These are phyloP conservation scores for Condylostylus longicornis DNA, from an alignment of 1,140 invertebrate species.

Conservation along the genomic window DNA sequence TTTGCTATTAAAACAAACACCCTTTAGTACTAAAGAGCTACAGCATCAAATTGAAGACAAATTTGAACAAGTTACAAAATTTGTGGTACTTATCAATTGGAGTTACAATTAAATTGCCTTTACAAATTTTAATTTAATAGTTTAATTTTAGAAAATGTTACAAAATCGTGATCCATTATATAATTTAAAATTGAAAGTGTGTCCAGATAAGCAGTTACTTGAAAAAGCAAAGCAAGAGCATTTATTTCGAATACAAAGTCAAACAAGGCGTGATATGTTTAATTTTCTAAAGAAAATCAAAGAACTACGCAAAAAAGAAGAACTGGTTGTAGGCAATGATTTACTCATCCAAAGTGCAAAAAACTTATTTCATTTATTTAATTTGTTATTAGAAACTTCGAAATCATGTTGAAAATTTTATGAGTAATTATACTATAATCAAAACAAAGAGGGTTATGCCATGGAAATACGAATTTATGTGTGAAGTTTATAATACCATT, in stretches of 20 bases:
- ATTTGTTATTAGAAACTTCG: conserved; percentile 16
- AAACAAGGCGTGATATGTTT: conserved; percentile 22
- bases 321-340: conserved; percentile 14
- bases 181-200: conserved; percentile 15
- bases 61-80: conserved; percentile 18
- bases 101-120: too few species aligned
- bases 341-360: too few species aligned
- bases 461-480: conserved; percentile 25
- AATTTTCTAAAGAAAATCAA: conserved; percentile 16
- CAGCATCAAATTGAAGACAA: conserved; percentile 12
- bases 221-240: conserved; percentile 10
- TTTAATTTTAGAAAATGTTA: conserved; percentile 18
- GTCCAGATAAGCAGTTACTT: conserved; percentile 1
- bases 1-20: conserved; percentile 6
- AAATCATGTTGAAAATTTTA: conserved; percentile 17
- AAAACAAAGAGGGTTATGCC: conserved; percentile 25
- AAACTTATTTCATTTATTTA: too few species aligned
- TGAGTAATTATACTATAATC: conserved; percentile 21
- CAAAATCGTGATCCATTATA: conserved; percentile 23
- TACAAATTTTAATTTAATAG: not conserved
- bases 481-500: conserved; percentile 26
- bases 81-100: too few species aligned
- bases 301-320: conserved; percentile 9
- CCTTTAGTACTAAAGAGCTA: conserved; percentile 5
- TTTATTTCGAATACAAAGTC: conserved; percentile 21